Percentiles rank a stretch among this genome's conserved stretches.
Evolutionary conservation across 1,140 invertebrate species (phyloP).

Genomic region (Drosophila subpulchrella): DNA sequence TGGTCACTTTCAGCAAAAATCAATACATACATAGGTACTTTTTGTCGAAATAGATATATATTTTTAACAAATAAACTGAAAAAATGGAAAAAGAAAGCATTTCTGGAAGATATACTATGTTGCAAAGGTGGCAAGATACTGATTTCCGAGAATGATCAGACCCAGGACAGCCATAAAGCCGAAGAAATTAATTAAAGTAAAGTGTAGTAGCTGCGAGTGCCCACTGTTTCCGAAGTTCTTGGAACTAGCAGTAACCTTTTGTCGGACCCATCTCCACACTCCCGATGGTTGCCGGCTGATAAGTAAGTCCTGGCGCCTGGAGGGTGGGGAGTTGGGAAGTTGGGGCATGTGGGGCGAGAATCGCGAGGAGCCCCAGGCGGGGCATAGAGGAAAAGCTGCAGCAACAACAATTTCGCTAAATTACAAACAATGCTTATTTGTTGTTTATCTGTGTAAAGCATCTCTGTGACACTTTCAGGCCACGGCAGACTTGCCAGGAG

Average conservation of each 20-base stretch:
- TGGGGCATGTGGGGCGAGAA: not conserved
- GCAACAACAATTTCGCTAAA: slow-evolving; percentile 57
- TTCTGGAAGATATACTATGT: not conserved
- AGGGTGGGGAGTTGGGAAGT: not conserved
- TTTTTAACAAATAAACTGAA: too few species aligned
- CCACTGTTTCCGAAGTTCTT: slow-evolving; percentile 22
- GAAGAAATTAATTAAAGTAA: slow-evolving; percentile 2
- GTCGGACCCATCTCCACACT: slow-evolving; percentile 18
- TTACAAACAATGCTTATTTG: slow-evolving; percentile 83
- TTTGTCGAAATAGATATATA: too few species aligned
- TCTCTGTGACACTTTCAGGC: slow-evolving; percentile 52
- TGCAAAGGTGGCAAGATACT: not conserved
- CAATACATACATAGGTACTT: too few species aligned
- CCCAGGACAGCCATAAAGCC: too few species aligned
- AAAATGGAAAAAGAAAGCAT: too few species aligned
- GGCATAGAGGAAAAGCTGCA: slow-evolving; percentile 27
- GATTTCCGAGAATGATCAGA: not conserved
- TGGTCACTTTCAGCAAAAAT: too few species aligned
- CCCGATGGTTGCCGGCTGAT: slow-evolving; percentile 65
- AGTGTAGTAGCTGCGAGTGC: not conserved
- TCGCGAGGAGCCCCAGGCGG: slow-evolving; percentile 23
- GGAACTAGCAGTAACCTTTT: slow-evolving; percentile 56
- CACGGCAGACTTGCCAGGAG: slow-evolving; percentile 9
- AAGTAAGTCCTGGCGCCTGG: slow-evolving; percentile 20
- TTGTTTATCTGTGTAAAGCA: slow-evolving; percentile 78